Conservation (phyloP, 1,140 invertebrate genomes). For the Lanistes nyassanus region DNA sequence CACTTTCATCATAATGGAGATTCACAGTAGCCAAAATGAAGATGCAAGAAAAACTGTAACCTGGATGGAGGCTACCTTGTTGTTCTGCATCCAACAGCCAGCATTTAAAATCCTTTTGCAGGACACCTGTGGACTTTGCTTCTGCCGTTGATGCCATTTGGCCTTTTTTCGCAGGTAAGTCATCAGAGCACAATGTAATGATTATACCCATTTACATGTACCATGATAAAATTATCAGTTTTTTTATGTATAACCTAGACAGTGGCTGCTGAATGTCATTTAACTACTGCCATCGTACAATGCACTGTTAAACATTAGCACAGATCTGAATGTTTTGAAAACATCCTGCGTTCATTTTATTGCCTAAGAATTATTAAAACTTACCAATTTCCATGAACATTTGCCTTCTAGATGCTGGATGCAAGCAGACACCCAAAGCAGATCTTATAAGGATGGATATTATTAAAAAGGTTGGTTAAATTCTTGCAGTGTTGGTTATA, state of each 20-base stretch:
- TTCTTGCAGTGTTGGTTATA: no score
- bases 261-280: background rate
- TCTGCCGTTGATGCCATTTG: conserved; percentile 63
- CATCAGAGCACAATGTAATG: no score
- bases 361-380: background rate
- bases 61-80: background rate
- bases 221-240: background rate
- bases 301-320: background rate
- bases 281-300: background rate
- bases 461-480: conserved; percentile 55
- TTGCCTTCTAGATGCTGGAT: conserved; percentile 51
- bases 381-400: background rate
- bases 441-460: conserved; percentile 59
- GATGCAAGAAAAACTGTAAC: background rate
- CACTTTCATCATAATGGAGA: background rate
- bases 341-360: background rate
- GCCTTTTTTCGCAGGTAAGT: conserved; percentile 62
- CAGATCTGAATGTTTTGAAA: background rate
- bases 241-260: background rate
- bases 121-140: conserved; percentile 62
- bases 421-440: conserved; percentile 55
- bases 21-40: background rate
- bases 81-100: background rate
- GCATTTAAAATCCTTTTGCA: conserved; percentile 34
- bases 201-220: background rate